phyloP scores from a whole-genome alignment of 2,888 invertebrate genomes.

The Noctuana brunneofusca region DNA sequence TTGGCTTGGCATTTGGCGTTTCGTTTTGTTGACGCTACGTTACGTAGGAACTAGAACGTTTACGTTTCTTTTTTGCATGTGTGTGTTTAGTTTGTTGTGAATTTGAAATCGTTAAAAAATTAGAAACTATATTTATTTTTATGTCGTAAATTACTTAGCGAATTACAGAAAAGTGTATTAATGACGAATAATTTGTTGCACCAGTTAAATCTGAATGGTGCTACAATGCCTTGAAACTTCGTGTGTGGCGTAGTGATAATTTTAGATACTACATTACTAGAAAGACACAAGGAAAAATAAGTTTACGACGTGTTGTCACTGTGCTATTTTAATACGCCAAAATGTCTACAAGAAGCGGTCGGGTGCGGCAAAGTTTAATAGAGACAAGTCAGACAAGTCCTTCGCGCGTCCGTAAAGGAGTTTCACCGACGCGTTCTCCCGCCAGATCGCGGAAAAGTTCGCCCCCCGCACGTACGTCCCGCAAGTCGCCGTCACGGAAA shows the following conservation, averaged over 20 bases:
- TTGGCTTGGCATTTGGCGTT: conserved; percentile 61
- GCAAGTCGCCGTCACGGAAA: conserved; percentile 64
- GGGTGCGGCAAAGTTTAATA: conserved; percentile 57
- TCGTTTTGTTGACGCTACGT: conserved; percentile 42
- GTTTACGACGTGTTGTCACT: conserved; percentile 39
- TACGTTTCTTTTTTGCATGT: background rate
- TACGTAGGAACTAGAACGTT: too few species aligned
- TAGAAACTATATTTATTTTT: background rate
- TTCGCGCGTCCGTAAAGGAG: conserved; percentile 62
- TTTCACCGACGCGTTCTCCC: conserved; percentile 74
- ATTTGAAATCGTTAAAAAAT: conserved; percentile 35
- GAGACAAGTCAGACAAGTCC: conserved; percentile 71
- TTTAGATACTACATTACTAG: conserved; percentile 63
- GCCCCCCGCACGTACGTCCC: conserved; percentile 52
- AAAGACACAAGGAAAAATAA: conserved; percentile 28
- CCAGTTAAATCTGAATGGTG: conserved; percentile 7
- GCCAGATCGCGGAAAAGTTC: conserved; percentile 71
- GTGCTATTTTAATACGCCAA: conserved; percentile 41
- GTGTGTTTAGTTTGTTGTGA: conserved; percentile 48
- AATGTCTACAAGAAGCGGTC: conserved; percentile 76
- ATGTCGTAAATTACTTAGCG: background rate
- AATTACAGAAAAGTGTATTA: background rate
- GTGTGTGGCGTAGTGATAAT: conserved; percentile 70
- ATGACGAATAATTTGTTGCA: background rate
- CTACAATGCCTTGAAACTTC: conserved; percentile 46